Percentiles rank a stretch among this genome's conserved stretches.
phyloP scores from a whole-genome alignment of 2,797 vertebrate genomes.

The Crenuchus spilurus region DNA sequence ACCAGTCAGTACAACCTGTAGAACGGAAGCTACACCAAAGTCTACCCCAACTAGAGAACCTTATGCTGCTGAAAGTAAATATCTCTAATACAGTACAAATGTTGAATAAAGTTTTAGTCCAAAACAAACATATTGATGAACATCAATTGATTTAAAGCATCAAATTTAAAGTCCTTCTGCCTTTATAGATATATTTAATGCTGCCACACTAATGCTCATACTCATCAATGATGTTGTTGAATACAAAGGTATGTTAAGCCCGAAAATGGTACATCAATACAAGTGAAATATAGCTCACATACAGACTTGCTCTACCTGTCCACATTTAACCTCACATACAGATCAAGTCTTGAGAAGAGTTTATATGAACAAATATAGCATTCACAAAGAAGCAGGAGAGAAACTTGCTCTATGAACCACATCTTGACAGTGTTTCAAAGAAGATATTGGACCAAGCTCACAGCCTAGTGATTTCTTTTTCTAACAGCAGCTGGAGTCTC shows the following conservation, averaged over 20 bases:
- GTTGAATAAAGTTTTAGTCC: neutral
- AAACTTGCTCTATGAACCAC: neutral
- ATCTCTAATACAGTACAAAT: neutral
- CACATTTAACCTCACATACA: neutral
- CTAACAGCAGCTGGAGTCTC: conserved; percentile 2
- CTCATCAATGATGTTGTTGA: neutral
- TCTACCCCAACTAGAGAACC: no score
- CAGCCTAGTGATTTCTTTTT: neutral
- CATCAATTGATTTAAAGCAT: no score
- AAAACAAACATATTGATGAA: neutral
- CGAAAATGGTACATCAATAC: neutral
- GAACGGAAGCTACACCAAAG: no score
- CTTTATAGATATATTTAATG: neutral
- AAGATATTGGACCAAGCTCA: neutral
- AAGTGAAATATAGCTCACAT: neutral
- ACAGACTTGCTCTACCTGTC: neutral
- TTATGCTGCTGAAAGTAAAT: neutral
- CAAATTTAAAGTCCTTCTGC: neutral
- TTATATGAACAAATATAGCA: neutral
- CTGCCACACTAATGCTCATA: neutral
- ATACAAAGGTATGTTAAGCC: neutral
- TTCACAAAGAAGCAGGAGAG: neutral
- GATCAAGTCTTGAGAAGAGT: neutral
- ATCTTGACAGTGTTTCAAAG: conserved; percentile 1
- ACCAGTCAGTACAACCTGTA: no score